Conservation (phyloP, 2,888 invertebrate species). For the Mechanitis messenoides region DNA sequence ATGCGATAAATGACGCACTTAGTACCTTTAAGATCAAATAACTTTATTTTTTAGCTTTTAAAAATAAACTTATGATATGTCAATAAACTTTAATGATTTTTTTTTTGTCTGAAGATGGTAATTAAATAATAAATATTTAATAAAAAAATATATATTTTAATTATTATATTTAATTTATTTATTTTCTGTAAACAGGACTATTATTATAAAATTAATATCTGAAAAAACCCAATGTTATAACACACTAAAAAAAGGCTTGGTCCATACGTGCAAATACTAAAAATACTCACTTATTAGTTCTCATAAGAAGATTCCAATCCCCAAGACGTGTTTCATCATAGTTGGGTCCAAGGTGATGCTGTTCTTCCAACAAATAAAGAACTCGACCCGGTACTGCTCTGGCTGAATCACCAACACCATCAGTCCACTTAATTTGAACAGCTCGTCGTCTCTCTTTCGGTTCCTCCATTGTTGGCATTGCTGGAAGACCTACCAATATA, state of each 20-base stretch:
- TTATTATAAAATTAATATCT: too few relatives aligned
- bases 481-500: constrained; percentile 72
- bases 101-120: too few relatives aligned
- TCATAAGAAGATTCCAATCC: constrained; percentile 78
- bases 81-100: too few relatives aligned
- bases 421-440: constrained; percentile 65
- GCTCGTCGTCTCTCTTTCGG: constrained; percentile 74
- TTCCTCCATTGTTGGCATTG: constrained; percentile 77
- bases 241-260: too few relatives aligned
- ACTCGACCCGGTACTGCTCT: constrained; percentile 63
- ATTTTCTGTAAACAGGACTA: background rate
- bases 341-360: constrained; percentile 81
- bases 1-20: too few relatives aligned
- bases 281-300: constrained; percentile 64
- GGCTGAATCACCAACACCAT: constrained; percentile 63
- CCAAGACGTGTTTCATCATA: constrained; percentile 80
- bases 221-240: too few relatives aligned
- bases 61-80: too few relatives aligned
- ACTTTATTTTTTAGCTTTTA: too few relatives aligned
- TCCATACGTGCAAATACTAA: background rate
- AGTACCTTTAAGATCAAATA: too few relatives aligned
- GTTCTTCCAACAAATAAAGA: constrained; percentile 80
- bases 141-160: constrained; percentile 10
- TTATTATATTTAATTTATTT: background rate
- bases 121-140: background rate